phyloP scores from a whole-genome alignment of 2,797 vertebrate species.

The Myiotriccus ornatus region DNA sequence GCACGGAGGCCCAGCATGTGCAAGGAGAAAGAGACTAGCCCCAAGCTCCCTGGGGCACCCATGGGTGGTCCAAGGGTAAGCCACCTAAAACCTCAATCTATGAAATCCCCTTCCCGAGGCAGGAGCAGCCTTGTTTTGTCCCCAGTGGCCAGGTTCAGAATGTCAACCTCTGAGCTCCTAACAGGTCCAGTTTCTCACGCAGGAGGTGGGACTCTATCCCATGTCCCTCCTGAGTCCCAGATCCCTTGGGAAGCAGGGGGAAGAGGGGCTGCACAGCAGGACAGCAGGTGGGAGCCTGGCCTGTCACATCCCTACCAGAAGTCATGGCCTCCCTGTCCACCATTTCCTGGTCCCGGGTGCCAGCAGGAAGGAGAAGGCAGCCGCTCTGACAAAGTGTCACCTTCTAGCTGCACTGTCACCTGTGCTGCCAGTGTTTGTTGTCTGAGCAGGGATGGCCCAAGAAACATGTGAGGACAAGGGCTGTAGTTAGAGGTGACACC shows the following conservation, averaged over 20 bases:
- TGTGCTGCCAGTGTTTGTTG: rapidly evolving
- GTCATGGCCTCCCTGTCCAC: neutral
- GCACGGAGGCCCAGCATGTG: rapidly evolving
- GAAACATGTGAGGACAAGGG: rapidly evolving
- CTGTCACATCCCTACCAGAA: rapidly evolving
- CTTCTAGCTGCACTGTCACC: neutral
- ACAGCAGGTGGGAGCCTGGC: neutral
- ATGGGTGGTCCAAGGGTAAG: neutral
- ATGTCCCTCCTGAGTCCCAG: rapidly evolving
- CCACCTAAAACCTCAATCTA: neutral
- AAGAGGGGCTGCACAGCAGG: neutral
- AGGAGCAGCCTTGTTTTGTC: neutral
- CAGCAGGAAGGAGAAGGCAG: neutral
- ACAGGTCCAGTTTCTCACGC: neutral
- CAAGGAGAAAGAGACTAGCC: neutral
- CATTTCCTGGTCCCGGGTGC: rapidly evolving
- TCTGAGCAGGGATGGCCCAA: rapidly evolving
- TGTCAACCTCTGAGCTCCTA: rapidly evolving
- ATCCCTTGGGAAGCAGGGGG: neutral
- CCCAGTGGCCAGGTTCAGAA: neutral
- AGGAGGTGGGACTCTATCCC: neutral
- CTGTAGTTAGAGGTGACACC: neutral
- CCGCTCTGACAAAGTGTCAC: rapidly evolving
- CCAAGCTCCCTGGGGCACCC: neutral
- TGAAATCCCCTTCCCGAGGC: rapidly evolving